Base-by-base conservation (phyloP, 2,888 invertebrate genomes). In the Caenorhabditis sulstoni region DNA sequence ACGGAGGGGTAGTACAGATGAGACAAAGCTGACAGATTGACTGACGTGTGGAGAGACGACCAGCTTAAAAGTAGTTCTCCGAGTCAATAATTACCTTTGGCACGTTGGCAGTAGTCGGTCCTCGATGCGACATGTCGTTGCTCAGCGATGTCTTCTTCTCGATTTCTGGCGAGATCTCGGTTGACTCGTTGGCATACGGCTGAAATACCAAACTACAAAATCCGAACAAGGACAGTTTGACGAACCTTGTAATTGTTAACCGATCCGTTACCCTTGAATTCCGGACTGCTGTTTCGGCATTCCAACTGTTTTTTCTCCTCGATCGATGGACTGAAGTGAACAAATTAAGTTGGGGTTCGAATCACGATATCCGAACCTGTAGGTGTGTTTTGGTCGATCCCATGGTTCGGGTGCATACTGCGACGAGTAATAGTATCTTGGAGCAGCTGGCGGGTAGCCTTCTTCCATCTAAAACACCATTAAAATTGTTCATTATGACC, bases 321-420 rank as follows among this genome's bases (percentile, higher is more conserved):
- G 16, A 81, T 57, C 12, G 78, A 78, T 12, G 78, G 78, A 41
- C 78, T 78, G 73, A 35, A 78, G 73, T 1, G 16, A n/a, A 1
- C 1, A 53, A 18, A n/a, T 45, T 8, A 20, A 11, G 29, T 8
- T 16, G 29, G 7, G 7, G 29, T 45, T 5, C 14, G n/a, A 35
- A 53, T 4, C 2, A 9, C 14, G 22, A 7, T 4, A 1, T 23
- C 2, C 37, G 18, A 18, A 83, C 57, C 83, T 83, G 76, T 84
- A 86, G 1, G 74, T 82, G 35, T 80, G 80, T 65, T 86, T 86
- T 18, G 86, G 86, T 23, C 86, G 53, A 22, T 86, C 86, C 86
- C 86, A 86, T 49, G 85, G 85, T 47, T 85, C 85, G 12, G 85
- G 84, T 9, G 79, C 83, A 62, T 84, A 85, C 70, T 85, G 82